phyloP scores from a whole-genome alignment of 2,797 vertebrate genomes.

The Petrocephalus schoutedeni region DNA sequence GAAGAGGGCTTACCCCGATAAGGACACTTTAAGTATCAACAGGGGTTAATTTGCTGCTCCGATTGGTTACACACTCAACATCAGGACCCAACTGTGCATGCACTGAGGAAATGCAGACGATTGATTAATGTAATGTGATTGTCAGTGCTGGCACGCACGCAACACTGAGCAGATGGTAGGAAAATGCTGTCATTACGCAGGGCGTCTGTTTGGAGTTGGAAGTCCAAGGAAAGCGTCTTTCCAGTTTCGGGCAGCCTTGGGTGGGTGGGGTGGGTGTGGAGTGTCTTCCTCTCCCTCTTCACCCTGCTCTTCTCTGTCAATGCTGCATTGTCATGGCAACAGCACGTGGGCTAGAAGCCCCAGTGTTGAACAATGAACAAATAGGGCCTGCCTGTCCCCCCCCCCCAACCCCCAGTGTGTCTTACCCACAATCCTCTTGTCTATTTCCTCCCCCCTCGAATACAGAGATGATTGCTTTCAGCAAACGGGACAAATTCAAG shows the following conservation, averaged over 20 bases:
- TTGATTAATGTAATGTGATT: background rate
- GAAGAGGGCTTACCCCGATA: background rate
- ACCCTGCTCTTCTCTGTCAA: slow-evolving; percentile 35
- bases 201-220: background rate
- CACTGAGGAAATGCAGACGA: background rate
- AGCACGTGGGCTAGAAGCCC: slow-evolving; percentile 41
- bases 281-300: slow-evolving; percentile 44
- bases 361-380: slow-evolving; percentile 45
- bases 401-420: background rate
- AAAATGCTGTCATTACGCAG: background rate
- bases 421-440: background rate
- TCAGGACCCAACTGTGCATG: background rate
- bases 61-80: background rate
- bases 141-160: background rate
- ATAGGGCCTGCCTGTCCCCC: slow-evolving; percentile 23
- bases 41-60: background rate
- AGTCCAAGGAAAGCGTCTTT: background rate
- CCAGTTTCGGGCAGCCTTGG: background rate
- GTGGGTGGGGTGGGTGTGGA: slow-evolving; percentile 9
- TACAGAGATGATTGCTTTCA: slow-evolving; percentile 34
- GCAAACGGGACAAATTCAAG: slow-evolving; percentile 34
- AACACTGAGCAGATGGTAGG: background rate
- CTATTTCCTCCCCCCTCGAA: slow-evolving; percentile 6
- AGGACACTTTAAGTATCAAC: background rate
- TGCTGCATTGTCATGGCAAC: slow-evolving; percentile 58